Evolutionary conservation across 2,797 vertebrate species (phyloP).

Genomic region (Trachops cirrhosus): DNA sequence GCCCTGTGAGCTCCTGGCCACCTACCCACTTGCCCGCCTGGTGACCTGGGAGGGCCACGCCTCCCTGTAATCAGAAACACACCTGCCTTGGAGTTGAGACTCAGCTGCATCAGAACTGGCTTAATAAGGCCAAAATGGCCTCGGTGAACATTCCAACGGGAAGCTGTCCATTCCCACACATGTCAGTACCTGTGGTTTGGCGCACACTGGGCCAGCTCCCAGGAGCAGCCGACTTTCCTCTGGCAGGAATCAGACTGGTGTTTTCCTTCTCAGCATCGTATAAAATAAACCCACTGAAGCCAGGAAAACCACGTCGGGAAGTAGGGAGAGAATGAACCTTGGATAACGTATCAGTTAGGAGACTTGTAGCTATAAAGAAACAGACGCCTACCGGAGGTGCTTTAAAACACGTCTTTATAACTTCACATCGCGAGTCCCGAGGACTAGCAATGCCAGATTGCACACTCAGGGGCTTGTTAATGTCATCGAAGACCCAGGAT

Average conservation of each 20-base stretch:
- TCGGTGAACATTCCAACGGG: not conserved
- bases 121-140: not conserved
- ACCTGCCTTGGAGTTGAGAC: not conserved
- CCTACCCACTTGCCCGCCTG: not conserved
- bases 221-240: not conserved
- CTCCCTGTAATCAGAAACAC: not conserved
- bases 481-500: not conserved
- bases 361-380: not conserved
- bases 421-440: not conserved
- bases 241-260: not conserved
- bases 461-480: not conserved
- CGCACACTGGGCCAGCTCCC: fast-evolving
- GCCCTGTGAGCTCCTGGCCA: not conserved
- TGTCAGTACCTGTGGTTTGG: not conserved
- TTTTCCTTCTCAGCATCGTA: not conserved
- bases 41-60: not conserved
- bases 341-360: not conserved
- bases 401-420: not conserved
- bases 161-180: not conserved
- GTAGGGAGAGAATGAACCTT: not conserved
- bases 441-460: not conserved
- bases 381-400: not conserved
- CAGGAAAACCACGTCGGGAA: not conserved
- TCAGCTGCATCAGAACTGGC: not conserved
- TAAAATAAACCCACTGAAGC: not conserved